A percentile compares a stretch with the other conserved stretches of the same genome.
These are phyloP conservation scores for Druceiella hillmani DNA, from an alignment of 2,888 invertebrate species.

Conservation along the genomic window DNA sequence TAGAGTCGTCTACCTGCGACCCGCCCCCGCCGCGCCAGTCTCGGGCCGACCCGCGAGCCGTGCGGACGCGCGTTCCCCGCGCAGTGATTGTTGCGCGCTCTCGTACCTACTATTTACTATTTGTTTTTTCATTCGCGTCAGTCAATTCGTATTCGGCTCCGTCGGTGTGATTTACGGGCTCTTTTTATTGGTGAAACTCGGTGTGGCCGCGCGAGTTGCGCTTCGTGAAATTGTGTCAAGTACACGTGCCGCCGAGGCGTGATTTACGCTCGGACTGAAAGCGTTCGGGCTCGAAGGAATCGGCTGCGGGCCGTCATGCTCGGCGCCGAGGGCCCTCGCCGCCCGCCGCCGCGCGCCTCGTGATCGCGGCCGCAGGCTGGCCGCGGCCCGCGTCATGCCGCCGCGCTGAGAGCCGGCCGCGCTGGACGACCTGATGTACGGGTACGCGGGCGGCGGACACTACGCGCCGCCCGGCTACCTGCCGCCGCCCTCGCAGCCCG, in stretches of 20 bases:
- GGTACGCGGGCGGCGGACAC: constrained; percentile 37
- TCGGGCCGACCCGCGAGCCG: no score
- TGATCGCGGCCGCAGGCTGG: constrained; percentile 9
- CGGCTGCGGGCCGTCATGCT: background rate
- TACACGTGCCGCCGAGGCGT: constrained; percentile 18
- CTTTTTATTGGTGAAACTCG: background rate
- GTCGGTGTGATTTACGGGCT: background rate
- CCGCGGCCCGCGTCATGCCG: constrained; percentile 11
- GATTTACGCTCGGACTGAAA: constrained; percentile 16
- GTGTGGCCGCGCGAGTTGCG: background rate
- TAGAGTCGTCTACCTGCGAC: no score
- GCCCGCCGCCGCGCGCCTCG: background rate
- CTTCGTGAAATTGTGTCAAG: constrained; percentile 14
- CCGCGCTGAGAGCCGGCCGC: constrained; percentile 11
- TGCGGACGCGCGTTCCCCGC: background rate
- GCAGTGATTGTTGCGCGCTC: constrained; percentile 1
- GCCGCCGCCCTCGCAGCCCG: constrained; percentile 32
- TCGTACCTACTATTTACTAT: background rate
- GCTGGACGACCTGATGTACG: constrained; percentile 36
- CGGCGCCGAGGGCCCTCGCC: background rate
- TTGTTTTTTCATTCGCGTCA: background rate
- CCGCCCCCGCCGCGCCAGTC: no score
- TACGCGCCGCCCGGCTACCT: constrained; percentile 39
- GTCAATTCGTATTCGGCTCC: no score
- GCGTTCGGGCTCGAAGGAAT: background rate